Conservation (phyloP, 2,113 vertebrate species). For the Catharus bicknelli region DNA sequence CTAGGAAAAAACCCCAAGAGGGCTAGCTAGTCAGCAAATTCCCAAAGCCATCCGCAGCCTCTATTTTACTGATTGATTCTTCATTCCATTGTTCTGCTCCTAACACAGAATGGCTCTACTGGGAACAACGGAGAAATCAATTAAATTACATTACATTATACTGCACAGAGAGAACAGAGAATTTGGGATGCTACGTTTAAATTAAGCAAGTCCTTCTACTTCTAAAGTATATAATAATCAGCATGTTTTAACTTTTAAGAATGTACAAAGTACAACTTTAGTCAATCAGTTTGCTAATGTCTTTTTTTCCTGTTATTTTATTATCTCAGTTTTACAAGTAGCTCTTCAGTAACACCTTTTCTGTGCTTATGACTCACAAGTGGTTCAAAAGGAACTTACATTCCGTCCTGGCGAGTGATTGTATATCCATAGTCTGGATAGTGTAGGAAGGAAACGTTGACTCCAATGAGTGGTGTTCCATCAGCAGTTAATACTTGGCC, state of each 20-base stretch:
- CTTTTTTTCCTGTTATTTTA: neutral
- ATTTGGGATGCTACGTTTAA: neutral
- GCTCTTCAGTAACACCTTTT: neutral
- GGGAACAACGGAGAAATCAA: slow-evolving; percentile 26
- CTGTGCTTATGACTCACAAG: neutral
- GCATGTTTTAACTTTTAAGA: neutral
- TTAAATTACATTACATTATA: neutral
- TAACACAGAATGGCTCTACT: neutral
- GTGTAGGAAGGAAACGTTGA: slow-evolving; percentile 96
- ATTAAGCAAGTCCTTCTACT: neutral
- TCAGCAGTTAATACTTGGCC: slow-evolving; percentile 96
- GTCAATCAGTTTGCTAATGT: neutral
- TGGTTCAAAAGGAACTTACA: slow-evolving; percentile 80
- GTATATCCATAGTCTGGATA: slow-evolving; percentile 93
- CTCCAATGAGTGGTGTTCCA: slow-evolving; percentile 95
- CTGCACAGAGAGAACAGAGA: neutral
- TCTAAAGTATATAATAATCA: neutral
- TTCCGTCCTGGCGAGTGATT: slow-evolving; percentile 95
- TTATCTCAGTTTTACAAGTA: neutral
- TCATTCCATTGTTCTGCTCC: neutral
- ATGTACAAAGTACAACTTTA: neutral
- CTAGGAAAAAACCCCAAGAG: slow-evolving; percentile 64
- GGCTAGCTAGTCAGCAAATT: neutral
- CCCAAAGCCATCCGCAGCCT: neutral
- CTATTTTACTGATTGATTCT: slow-evolving; percentile 7